Base-by-base conservation (phyloP, 2,113 vertebrate species). In the Ceuthmochares aereus region DNA sequence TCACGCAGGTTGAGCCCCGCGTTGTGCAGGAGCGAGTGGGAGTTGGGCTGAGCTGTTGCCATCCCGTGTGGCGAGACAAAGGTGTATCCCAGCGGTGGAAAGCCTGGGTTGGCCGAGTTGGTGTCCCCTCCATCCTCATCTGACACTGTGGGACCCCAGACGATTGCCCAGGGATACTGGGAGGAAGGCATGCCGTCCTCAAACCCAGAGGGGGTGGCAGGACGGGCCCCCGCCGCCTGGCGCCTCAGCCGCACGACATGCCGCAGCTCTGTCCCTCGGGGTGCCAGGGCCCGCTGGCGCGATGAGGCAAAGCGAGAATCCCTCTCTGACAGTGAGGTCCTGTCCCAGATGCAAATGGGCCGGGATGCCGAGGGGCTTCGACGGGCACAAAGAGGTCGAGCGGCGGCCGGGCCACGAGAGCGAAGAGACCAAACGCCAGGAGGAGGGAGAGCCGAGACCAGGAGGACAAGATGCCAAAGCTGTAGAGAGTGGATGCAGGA, bases 81-180 rank as follows among this genome's bases (percentile, higher is more conserved):
- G 49, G 98, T 98, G 94, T 98, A 98, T 70, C 98, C 98, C 96
- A 98, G 96, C 2, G 97, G 98, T 4, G 97, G 97, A 77, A 98
- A 98, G 55, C 98, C 98, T 1, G 98, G 98, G 83, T 98, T 98
- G 94, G 98, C 98, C 0, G 98, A 98, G 85, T 98, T 98, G 82
- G 97, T 64, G 75, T 98, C 98, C 27, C 98, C 98, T 79, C 98
- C 98, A 1, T 98, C 98, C 90, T 98, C 98, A 58, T 98, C 98
- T 1, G 98, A 98, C 79, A 98, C 98, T 0, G 98, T 98, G 73
- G 98, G 98, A 21, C 98, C 98, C 98, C 98, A 98, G 14, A 98
- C 98, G 12, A 98, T 98, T 80, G 98, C 98, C 98, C 98, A 98
- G 52, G 98, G 98, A 77, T 98, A 98, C 93, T 98, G 98, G n/a